Evolutionary conservation across 2,888 invertebrate genomes (phyloP).

Genomic region (Steinernema carpocapsae): DNA sequence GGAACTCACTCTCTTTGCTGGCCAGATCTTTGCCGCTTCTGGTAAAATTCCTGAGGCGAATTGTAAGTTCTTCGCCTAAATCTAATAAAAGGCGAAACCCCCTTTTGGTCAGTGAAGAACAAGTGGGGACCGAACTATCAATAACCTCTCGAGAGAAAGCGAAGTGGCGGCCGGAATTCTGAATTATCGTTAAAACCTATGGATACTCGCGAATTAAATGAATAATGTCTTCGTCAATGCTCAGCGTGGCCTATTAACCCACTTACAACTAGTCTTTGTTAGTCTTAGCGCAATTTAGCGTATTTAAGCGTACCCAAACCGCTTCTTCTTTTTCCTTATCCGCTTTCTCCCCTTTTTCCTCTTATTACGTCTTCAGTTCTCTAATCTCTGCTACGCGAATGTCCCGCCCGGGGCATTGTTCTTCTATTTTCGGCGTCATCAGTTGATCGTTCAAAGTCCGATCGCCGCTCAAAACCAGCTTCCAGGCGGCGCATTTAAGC

Average conservation of each 20-base stretch:
- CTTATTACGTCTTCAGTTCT: not conserved
- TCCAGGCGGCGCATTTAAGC: not conserved
- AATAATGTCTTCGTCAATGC: no score
- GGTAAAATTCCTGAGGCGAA: not conserved
- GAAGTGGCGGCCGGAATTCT: no score
- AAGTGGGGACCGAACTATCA: no score
- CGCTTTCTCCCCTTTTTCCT: not conserved
- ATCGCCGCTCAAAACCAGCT: conserved; percentile 15
- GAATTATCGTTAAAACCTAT: no score
- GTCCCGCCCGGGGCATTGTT: not conserved
- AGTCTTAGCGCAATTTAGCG: conserved; percentile 6
- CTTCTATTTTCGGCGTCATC: conserved; percentile 10
- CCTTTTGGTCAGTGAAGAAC: no score
- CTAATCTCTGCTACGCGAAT: not conserved
- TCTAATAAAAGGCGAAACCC: no score
- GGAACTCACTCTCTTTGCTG: not conserved
- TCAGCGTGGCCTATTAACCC: no score
- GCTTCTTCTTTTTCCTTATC: not conserved
- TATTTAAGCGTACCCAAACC: conserved; percentile 12
- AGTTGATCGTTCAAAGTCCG: conserved; percentile 33
- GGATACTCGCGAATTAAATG: no score
- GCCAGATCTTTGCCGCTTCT: not conserved
- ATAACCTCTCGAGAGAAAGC: no score
- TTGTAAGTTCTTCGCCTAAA: not conserved
- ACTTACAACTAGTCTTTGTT: no score